phyloP scores from a whole-genome alignment of 2,113 vertebrate species.

The Polyodon spathula region DNA sequence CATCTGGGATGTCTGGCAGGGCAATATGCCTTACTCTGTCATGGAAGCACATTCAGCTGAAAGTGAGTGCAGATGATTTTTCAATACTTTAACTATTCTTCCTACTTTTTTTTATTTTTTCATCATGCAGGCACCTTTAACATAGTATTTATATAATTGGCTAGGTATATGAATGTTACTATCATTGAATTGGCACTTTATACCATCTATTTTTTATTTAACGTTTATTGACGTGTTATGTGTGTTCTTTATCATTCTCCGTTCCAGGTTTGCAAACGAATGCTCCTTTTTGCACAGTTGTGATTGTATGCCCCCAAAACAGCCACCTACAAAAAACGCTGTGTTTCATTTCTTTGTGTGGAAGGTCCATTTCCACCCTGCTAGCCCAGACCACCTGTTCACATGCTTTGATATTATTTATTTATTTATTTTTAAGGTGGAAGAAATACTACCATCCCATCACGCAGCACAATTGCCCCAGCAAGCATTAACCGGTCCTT shows the following conservation, averaged over 20 bases:
- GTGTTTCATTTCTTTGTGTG: constrained; percentile 64
- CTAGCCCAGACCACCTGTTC: constrained; percentile 90
- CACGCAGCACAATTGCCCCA: constrained; percentile 60
- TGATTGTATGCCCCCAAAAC: too few species aligned
- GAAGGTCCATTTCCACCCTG: constrained; percentile 94
- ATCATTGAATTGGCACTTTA: too few species aligned
- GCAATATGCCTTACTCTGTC: constrained; percentile 77
- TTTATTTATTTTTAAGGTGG: constrained; percentile 57
- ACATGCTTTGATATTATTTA: constrained; percentile 89
- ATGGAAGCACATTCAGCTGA: constrained; percentile 91
- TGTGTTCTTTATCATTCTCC: too few species aligned
- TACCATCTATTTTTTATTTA: too few species aligned
- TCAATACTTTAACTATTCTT: too few species aligned
- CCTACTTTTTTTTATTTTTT: too few species aligned
- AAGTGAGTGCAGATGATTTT: constrained; percentile 65
- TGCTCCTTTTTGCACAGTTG: too few species aligned
- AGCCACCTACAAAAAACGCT: not conserved
- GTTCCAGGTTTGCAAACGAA: too few species aligned
- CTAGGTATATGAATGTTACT: too few species aligned
- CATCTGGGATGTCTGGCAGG: constrained; percentile 91
- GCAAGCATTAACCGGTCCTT: constrained; percentile 66
- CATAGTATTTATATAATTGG: too few species aligned
- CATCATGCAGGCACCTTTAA: too few species aligned
- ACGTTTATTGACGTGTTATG: too few species aligned
- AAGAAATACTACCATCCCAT: constrained; percentile 68